phyloP scores from a whole-genome alignment of 2,888 invertebrate genomes.

The Oligia fasciuncula region DNA sequence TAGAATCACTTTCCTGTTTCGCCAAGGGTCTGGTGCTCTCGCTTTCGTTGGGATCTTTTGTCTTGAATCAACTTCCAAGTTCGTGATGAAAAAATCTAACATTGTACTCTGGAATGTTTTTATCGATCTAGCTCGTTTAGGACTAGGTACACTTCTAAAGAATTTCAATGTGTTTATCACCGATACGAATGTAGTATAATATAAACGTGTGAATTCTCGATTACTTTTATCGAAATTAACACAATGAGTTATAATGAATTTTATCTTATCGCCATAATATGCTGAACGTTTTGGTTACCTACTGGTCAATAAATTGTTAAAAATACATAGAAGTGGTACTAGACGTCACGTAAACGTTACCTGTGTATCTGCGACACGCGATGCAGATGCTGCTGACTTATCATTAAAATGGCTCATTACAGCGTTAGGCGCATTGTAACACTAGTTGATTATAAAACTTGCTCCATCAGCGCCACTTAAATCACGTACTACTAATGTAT shows the following conservation, averaged over 20 bases:
- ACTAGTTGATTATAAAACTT: slow-evolving; percentile 61
- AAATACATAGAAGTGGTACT: slow-evolving; percentile 28
- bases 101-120: slow-evolving; percentile 33
- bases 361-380: slow-evolving; percentile 47
- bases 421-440: slow-evolving; percentile 50
- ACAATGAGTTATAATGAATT: slow-evolving; percentile 60
- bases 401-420: slow-evolving; percentile 53
- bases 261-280: slow-evolving; percentile 63
- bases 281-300: slow-evolving; percentile 45
- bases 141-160: slow-evolving; percentile 35
- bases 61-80: slow-evolving; percentile 39
- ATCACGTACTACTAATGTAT: slow-evolving; percentile 63
- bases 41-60: slow-evolving; percentile 74
- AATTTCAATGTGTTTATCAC: slow-evolving; percentile 61
- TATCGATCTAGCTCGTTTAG: slow-evolving; percentile 40
- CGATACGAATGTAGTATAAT: slow-evolving; percentile 55
- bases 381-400: slow-evolving; percentile 52
- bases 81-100: slow-evolving; percentile 33
- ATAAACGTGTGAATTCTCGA: slow-evolving; percentile 59
- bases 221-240: slow-evolving; percentile 62
- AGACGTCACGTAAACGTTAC: slow-evolving; percentile 38
- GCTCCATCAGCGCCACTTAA: slow-evolving; percentile 66
- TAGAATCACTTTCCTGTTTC: slow-evolving; percentile 79
- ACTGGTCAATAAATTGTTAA: slow-evolving; percentile 48
- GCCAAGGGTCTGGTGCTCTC: slow-evolving; percentile 77